Conservation (phyloP, 2,113 vertebrate species). For the Psittacus erithacus region DNA sequence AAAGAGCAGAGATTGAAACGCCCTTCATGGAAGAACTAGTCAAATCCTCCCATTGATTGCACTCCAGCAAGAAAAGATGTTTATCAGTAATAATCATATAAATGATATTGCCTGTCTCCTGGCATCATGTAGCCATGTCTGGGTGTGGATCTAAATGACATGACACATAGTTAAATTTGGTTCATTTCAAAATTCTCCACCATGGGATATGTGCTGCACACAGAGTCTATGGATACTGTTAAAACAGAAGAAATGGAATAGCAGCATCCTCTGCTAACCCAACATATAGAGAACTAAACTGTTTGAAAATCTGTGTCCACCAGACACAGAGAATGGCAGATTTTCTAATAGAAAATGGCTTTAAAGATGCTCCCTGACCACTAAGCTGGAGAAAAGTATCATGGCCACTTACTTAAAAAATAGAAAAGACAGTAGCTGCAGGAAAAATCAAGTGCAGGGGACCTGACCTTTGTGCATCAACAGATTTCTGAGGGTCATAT, state of each 20-base stretch:
- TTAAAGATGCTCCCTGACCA: not conserved
- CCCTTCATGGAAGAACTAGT: not conserved
- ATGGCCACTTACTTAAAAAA: not conserved
- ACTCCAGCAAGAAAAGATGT: not conserved
- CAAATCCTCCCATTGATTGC: not conserved
- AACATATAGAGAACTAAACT: not conserved
- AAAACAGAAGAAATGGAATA: not conserved
- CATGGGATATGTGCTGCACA: fast-evolving
- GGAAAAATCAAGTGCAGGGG: not conserved
- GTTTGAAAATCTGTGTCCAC: not conserved
- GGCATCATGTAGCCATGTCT: not conserved
- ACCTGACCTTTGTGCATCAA: not conserved
- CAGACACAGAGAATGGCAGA: not conserved
- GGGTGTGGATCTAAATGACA: not conserved
- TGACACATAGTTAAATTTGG: not conserved
- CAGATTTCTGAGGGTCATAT: not conserved
- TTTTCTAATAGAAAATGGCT: not conserved
- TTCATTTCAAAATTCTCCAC: not conserved
- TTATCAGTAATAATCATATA: not conserved
- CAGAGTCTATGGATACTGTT: not conserved
- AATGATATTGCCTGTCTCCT: not conserved
- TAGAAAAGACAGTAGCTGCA: not conserved
- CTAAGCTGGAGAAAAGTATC: not conserved
- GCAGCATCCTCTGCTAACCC: not conserved
- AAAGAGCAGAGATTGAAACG: not conserved